Evolutionary conservation across 1,140 invertebrate species (phyloP).

Genomic region (Amyelois transitella): DNA sequence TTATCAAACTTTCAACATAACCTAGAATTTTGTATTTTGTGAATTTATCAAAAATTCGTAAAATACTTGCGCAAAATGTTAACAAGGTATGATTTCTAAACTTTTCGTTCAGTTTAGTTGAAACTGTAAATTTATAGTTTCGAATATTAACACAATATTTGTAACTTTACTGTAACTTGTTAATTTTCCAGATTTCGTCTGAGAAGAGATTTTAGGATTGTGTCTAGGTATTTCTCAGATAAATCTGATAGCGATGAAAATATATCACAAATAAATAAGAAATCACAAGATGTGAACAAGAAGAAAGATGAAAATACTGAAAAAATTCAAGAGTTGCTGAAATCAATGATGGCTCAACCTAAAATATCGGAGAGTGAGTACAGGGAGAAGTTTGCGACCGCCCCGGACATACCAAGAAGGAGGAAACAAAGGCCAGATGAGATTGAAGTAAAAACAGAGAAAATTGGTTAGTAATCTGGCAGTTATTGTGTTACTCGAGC

Average conservation of each 20-base stretch:
- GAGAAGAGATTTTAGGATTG: constrained; percentile 38
- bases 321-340: constrained; percentile 62
- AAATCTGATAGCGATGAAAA: constrained; percentile 49
- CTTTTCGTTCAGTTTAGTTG: neutral
- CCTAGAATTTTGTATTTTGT: too few relatives aligned
- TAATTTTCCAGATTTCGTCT: constrained; percentile 52
- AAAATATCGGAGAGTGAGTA: constrained; percentile 53
- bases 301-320: constrained; percentile 42
- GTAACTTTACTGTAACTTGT: too few relatives aligned
- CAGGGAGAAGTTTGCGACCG: constrained; percentile 48
- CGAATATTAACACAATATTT: too few relatives aligned
- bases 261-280: constrained; percentile 25
- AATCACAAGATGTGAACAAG: constrained; percentile 19
- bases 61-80: too few relatives aligned
- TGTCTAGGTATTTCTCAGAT: constrained; percentile 50
- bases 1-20: too few relatives aligned
- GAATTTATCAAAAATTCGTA: too few relatives aligned
- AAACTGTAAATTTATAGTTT: neutral
- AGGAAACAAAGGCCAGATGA: constrained; percentile 36
- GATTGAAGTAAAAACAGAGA: constrained; percentile 47
- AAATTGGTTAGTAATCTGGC: constrained; percentile 38
- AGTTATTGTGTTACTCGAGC: too few relatives aligned
- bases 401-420: constrained; percentile 41
- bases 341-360: constrained; percentile 61
- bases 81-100: constrained; percentile 17